Percentiles rank a stretch among this genome's conserved stretches.
Evolutionary conservation across 2,797 vertebrate species (phyloP).

Genomic region (Diglossa cyanea): DNA sequence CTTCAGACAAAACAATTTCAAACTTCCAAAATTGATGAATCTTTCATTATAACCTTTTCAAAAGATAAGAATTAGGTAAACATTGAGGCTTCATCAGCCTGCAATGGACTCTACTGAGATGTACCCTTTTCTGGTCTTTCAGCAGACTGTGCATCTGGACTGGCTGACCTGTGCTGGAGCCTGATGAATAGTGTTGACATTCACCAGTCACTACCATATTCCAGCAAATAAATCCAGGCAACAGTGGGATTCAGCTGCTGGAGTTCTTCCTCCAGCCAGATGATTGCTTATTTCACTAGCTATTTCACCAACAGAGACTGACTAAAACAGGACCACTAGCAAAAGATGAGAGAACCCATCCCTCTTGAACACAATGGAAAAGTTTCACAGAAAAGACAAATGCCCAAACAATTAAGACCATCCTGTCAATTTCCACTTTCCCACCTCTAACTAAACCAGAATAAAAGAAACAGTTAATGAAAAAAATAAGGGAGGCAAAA

Average conservation of each 20-base stretch:
- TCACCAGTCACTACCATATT: neutral
- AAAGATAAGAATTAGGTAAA: neutral
- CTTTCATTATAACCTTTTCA: neutral
- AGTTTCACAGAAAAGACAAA: neutral
- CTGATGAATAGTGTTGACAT: neutral
- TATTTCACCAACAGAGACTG: neutral
- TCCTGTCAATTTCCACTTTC: neutral
- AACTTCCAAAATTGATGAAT: neutral
- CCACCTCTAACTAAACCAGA: neutral
- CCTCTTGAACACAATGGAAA: neutral
- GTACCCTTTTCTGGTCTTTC: neutral
- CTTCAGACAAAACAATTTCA: neutral
- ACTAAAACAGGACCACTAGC: neutral
- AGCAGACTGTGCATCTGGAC: neutral
- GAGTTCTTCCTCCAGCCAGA: neutral
- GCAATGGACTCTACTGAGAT: neutral
- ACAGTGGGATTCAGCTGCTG: neutral
- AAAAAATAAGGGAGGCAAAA: neutral
- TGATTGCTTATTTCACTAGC: neutral
- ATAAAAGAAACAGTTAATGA: rapidly evolving
- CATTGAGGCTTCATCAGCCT: neutral
- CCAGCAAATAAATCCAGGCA: constrained; percentile 2
- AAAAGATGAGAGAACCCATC: neutral
- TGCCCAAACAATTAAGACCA: neutral
- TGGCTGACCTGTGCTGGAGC: neutral